Evolutionary conservation across 2,113 vertebrate species (phyloP), one percentile per base, ranked within the genome.

Genomic region (Blennius ocellaris): DNA sequence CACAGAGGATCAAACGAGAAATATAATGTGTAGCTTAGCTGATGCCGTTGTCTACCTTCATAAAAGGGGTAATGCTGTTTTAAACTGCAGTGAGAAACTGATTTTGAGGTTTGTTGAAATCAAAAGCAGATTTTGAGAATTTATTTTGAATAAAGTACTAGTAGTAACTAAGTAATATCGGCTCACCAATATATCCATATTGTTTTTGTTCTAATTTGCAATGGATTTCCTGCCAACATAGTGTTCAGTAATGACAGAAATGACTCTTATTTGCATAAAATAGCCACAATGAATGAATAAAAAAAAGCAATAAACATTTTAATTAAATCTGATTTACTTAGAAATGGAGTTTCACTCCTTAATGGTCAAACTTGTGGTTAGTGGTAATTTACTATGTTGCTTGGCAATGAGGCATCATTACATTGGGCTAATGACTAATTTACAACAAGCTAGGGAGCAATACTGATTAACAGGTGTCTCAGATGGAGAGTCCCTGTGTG

Each of bases 21-120:
- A 93, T 70, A 91, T 97, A 69, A 94, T 96, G 89, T 85, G 78
- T 8, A 95, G 92, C 75, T 90, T 96, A 21, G 92, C 93, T 11
- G 93, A 94, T 37, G 95, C 94, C 41, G 91, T 91, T 43, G 93
- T 53, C 0, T 96, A 95, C 86, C 93, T 98, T 77, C 96, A 96
- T 80, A 94, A 80, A 82, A 96, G 92, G 14, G 89, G 92, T 96
- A 92, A 94, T n/a, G 6, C 30, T 11, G n/a, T 45, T 67, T 48
- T 53, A 16, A 2, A 47, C 15, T 53, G 0, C 11, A 11, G 6
- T 43, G 7, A 60, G 15, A 30, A 21, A 21, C 6, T 44, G 7
- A 15, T 15, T 8, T 9, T 11, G 15, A 15, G 14, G 54, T 40
- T 15, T 57, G 47, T 49, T 62, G 61, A 15, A 52, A 5, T 36